Evolutionary conservation across 1,140 invertebrate species (phyloP), one percentile per base, ranked within the genome.

Genomic region (Lepeophtheirus salmonis): DNA sequence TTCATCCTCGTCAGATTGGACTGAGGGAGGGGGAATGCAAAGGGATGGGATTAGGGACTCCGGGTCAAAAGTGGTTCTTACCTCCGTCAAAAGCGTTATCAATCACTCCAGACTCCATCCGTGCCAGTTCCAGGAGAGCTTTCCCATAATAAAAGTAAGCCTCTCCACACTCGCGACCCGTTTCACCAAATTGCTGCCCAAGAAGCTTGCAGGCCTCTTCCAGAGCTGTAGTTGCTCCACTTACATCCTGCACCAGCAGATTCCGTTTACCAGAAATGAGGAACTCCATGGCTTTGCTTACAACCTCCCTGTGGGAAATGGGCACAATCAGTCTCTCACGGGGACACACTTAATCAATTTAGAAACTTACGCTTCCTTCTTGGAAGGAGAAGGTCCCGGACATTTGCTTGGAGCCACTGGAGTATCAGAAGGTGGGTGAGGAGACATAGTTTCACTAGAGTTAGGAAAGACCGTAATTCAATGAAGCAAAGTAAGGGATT

Each of bases 91-190:
- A 71, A 49, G 78, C 80, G 67, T 81, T 79, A 3, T 83, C 86
- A 2, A 90, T 71, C 1, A 89, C 82, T 26, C 80, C 83, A 65
- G 76, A 78, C 67, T 94, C 87, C 66, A 83, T 79, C 66, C 88
- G 75, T 0, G 84, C 80, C 26, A 89, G 68, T 61, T 85, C 84
- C 17, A 92, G 73, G 2, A 94, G 71, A 2, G 88, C 79, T 68
- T 82, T 81, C 0, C 86, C 86, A 70, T 83, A 83, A 52, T 76
- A 74, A 62, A 86, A 79, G 70, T 90, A 90, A 12, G 83, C 81
- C 54, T 89, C 86, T 13, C 79, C 87, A 69, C 83, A 83, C 67
- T 89, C 81, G 64, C 82, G 77, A 0, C 79, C 80, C 12, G 78
- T 75, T 56, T 88, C 83, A 1, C 86, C 86, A 72, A 83, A 80